Evolutionary conservation across 2,797 vertebrate genomes (phyloP).

Genomic region (Garrulus glandarius): DNA sequence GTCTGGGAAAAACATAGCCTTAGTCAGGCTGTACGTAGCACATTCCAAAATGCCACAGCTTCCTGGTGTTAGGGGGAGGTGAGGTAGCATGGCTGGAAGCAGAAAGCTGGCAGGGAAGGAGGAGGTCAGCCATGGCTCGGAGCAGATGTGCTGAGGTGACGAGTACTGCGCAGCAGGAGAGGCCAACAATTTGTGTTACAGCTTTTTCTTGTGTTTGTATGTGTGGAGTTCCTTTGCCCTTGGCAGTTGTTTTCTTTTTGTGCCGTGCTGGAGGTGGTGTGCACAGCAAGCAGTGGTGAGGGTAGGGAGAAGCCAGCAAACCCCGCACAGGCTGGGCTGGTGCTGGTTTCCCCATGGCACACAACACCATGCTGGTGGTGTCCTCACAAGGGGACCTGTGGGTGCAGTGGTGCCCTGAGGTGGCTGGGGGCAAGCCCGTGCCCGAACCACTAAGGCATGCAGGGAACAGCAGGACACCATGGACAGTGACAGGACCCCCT

Average conservation of each 20-base stretch:
- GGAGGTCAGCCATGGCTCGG: neutral
- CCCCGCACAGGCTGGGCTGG: rapidly evolving
- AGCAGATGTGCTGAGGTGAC: neutral
- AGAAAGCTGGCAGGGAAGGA: neutral
- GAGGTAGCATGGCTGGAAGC: neutral
- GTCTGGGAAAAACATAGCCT: neutral
- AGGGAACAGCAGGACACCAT: neutral
- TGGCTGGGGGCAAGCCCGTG: rapidly evolving
- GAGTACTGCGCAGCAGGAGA: neutral
- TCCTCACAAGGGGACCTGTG: rapidly evolving
- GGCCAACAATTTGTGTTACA: neutral
- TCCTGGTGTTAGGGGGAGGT: neutral
- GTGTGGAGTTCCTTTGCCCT: too few relatives aligned
- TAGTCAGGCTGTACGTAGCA: neutral
- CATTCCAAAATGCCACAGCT: neutral
- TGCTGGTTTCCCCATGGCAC: neutral
- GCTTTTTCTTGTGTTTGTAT: neutral
- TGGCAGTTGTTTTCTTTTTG: neutral
- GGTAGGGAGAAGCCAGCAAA: neutral
- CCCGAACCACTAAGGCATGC: neutral
- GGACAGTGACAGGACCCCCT: rapidly evolving
- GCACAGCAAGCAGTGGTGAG: neutral
- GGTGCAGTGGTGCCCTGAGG: rapidly evolving
- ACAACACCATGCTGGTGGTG: rapidly evolving
- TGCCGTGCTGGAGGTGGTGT: rapidly evolving